phyloP scores from a whole-genome alignment of 2,888 invertebrate genomes.

The Acanthacorydalis orientalis region DNA sequence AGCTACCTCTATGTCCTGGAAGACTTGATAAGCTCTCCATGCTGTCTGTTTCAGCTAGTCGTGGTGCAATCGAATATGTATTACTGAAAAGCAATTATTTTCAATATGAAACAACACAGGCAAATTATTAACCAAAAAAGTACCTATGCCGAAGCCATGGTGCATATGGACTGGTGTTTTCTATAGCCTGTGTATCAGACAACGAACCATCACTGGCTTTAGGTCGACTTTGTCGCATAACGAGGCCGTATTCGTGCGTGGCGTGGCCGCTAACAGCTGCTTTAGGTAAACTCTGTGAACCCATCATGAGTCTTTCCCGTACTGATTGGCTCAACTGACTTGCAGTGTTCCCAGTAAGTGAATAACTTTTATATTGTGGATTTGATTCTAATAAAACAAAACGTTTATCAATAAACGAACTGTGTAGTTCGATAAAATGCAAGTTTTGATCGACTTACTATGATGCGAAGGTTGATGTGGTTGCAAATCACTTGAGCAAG shows the following conservation, averaged over 20 bases:
- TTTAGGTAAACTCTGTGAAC: slow-evolving; percentile 76
- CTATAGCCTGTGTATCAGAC: slow-evolving; percentile 72
- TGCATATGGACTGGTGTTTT: slow-evolving; percentile 67
- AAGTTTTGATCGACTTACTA: neutral
- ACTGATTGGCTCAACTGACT: slow-evolving; percentile 77
- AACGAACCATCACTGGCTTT: slow-evolving; percentile 59
- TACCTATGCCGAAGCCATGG: slow-evolving; percentile 76
- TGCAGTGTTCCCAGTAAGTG: slow-evolving; percentile 68
- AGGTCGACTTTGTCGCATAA: slow-evolving; percentile 23
- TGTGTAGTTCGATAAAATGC: neutral
- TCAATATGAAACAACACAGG: slow-evolving; percentile 3
- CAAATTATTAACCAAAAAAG: neutral
- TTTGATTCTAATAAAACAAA: slow-evolving; percentile 38
- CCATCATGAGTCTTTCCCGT: slow-evolving; percentile 62
- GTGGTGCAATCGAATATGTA: slow-evolving; percentile 53
- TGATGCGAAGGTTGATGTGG: slow-evolving; percentile 18
- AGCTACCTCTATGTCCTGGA: slow-evolving; percentile 40
- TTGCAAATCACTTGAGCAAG: slow-evolving; percentile 61
- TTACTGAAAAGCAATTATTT: slow-evolving; percentile 28
- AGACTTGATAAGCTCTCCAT: slow-evolving; percentile 56
- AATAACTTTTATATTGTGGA: slow-evolving; percentile 70
- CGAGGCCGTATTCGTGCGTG: slow-evolving; percentile 23
- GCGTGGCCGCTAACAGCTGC: slow-evolving; percentile 16
- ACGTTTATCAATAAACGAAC: neutral
- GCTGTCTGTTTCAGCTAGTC: slow-evolving; percentile 80